A percentile compares a stretch with the other conserved stretches of the same genome.
Conservation (phyloP, 1,140 invertebrate species). For the Penaeus japonicus region DNA sequence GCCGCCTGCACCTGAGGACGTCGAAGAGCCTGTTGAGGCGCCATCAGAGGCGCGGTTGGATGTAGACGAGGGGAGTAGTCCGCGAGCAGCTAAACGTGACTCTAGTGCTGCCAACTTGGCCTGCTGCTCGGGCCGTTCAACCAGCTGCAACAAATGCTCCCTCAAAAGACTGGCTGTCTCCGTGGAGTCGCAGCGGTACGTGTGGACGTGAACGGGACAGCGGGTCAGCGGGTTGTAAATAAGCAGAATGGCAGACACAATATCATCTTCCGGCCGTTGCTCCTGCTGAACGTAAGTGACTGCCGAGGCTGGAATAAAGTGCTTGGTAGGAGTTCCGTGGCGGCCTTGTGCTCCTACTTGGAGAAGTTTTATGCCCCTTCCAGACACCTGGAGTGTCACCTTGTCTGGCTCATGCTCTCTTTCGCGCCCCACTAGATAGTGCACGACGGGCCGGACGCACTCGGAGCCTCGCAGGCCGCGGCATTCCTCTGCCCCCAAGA, state of each 20-base stretch:
- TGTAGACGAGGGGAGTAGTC: conserved; percentile 61
- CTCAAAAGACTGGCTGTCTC: conserved; percentile 88
- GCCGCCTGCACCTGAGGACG: conserved; percentile 37
- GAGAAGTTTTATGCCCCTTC: conserved; percentile 92
- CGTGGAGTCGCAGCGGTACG: conserved; percentile 93
- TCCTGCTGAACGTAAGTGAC: conserved; percentile 84
- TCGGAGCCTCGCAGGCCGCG: conserved; percentile 84
- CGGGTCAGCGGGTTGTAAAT: conserved; percentile 92
- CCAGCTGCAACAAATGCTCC: conserved; percentile 81
- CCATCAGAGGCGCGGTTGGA: conserved; percentile 42
- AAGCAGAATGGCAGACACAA: conserved; percentile 88
- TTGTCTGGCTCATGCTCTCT: conserved; percentile 89
- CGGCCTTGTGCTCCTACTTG: conserved; percentile 67
- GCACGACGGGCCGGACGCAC: conserved; percentile 83
- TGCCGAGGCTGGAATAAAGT: conserved; percentile 93
- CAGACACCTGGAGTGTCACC: conserved; percentile 83
- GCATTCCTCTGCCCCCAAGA: conserved; percentile 94
- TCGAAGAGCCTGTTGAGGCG: conserved; percentile 41
- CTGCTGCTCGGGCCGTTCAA: conserved; percentile 85
- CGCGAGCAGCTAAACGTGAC: conserved; percentile 68
- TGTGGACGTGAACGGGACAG: conserved; percentile 88
- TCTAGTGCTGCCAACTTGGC: conserved; percentile 85
- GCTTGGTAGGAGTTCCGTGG: conserved; percentile 77
- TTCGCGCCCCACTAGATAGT: conserved; percentile 83
- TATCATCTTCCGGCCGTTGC: conserved; percentile 75